Base-by-base conservation (phyloP, 2,113 vertebrate species). In the Aythya baeri region DNA sequence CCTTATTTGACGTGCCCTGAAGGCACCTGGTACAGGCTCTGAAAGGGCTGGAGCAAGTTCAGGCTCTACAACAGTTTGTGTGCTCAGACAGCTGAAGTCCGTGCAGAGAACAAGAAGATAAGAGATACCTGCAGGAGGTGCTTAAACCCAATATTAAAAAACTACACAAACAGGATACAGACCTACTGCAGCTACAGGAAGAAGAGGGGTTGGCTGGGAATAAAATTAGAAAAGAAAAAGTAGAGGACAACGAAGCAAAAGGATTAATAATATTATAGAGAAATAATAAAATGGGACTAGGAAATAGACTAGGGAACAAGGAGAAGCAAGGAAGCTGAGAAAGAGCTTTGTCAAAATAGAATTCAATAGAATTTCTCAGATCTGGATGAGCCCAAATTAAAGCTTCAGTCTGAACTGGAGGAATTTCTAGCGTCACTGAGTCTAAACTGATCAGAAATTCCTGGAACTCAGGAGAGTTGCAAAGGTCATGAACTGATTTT, bases 381-480 rank as follows among this genome's bases (percentile, higher is more conserved):
- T 55, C 68, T 87, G 80, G 86, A 54, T 86, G 89, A 93, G 77
- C 94, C 93, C 84, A 80, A 86, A 67, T 52, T 92, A 86, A 94
- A 94, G 44, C 58, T 84, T 55, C 58, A 89, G 44, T 78, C 41
- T 66, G 62, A 80, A 76, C n/a, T 54, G 22, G 18, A 96, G 29
- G 38, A 89, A 82, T 85, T 7, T 54, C 34, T 68, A 83, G 49
- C 32, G 10, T 91, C 74, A 89, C 14, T 1, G 3, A 94, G 36
- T 44, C 32, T 67, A 92, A 83, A 92, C 90, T 91, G 91, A 93
- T 91, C 88, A 94, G 91, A 66, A 97, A 92, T 58, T 94, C 73
- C 32, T 91, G 74, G 81, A 94, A 91, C 49, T 58, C 25, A 26
- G 50, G 70, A 89, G 78, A 89, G 70, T 72, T 82, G 32, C 29